Evolutionary conservation across 2,888 invertebrate genomes (phyloP), one percentile per base, ranked within the genome.

Genomic region (Drosophila atripex): DNA sequence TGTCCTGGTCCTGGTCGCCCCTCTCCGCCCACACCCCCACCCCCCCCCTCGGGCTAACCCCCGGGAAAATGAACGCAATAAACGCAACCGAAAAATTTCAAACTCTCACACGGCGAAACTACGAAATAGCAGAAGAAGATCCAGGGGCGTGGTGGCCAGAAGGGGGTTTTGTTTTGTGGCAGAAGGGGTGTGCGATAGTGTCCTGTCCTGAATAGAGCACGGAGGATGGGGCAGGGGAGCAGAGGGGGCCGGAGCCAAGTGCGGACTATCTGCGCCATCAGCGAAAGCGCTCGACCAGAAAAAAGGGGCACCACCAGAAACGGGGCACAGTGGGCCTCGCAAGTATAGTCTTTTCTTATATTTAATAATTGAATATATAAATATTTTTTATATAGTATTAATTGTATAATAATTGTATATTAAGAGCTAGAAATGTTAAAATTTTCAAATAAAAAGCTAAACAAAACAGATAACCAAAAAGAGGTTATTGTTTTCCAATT

Each of bases 71-170:
- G 88, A 87, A 88, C 83, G 83, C 86, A 83, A 83, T 82, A 86
- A 83, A 84, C 80, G 86, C 88, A 88, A 83, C 77, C 83, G 72
- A 77, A 87, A 79, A 85, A 87, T 78, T 82, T 85, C 57, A 56
- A 85, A 77, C 71, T 75, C 77, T 71, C 87, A 60, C 78, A 75
- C 75, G 71, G 66, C 58, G 47, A 61, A 70, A 71, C 72, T 70
- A 70, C 72, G 47, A 54, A 68, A 49, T 57, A 38, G 56, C 28
- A 25, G 39, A 25, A 43, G 39, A 47, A 35, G 35, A 58, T 21
- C 32, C 45, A 38, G 39, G 49, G 49, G 57, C 21, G 49, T 50
- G 11, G 46, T 25, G 54, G n/a, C 23, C 46, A 45, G 12, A 5
- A 16, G 46, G 39, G 56, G 30, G 14, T 16, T 16, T 16, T 14